phyloP scores from a whole-genome alignment of 2,888 invertebrate genomes.

The Tenthredo notha region DNA sequence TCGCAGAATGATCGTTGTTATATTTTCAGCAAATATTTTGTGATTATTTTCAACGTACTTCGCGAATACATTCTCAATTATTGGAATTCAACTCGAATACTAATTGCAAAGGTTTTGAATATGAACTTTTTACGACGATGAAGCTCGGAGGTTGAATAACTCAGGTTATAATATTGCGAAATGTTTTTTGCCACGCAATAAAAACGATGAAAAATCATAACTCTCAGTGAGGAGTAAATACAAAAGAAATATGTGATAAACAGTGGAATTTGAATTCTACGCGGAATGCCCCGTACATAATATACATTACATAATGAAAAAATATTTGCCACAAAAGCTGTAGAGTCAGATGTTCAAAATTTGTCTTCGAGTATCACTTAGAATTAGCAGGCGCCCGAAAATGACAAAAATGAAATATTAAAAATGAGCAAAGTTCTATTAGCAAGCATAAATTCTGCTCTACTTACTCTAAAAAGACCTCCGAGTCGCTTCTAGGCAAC shows the following conservation, averaged over 20 bases:
- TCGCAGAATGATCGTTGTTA: not conserved
- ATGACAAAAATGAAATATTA: not conserved
- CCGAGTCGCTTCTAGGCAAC: constrained; percentile 88
- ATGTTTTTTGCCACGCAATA: not conserved
- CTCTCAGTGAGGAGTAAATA: not conserved
- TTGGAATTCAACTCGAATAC: not conserved
- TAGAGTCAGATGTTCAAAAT: no score
- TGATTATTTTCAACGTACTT: not conserved
- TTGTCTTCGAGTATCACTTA: not conserved
- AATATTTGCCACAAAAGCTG: no score
- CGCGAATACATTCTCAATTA: not conserved
- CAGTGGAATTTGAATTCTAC: not conserved
- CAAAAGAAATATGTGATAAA: not conserved
- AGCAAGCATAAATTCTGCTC: constrained; percentile 50
- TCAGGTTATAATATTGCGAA: not conserved
- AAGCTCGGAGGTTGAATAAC: not conserved
- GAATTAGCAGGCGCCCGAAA: not conserved
- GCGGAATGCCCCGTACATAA: no score
- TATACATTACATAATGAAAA: no score
- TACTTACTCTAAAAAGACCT: constrained; percentile 84
- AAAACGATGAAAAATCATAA: constrained; percentile 1
- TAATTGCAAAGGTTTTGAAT: not conserved
- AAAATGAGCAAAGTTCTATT: not conserved
- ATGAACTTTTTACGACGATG: not conserved
- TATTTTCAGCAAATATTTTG: not conserved